phyloP scores from a whole-genome alignment of 1,140 invertebrate genomes.

The Zeugodacus cucurbitae region DNA sequence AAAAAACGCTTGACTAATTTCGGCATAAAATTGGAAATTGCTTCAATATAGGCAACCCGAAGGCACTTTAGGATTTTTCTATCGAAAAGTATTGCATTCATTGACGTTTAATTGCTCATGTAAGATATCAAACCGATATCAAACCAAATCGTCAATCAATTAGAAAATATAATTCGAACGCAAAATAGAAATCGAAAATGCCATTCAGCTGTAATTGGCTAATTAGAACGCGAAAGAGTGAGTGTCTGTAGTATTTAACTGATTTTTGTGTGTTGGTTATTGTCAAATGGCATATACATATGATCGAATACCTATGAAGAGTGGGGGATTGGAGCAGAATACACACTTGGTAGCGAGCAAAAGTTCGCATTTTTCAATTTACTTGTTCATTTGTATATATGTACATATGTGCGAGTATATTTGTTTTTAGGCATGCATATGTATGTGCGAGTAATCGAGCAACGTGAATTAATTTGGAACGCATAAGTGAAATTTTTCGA shows the following conservation, averaged over 20 bases:
- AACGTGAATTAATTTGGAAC: not conserved
- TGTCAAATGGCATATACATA: not conserved
- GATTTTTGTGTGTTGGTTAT: not conserved
- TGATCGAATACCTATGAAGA: too few species aligned
- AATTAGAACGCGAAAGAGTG: conserved; percentile 56
- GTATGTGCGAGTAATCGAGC: not conserved
- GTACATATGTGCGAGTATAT: not conserved
- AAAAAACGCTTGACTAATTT: too few species aligned
- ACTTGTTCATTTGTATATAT: not conserved
- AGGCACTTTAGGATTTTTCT: not conserved
- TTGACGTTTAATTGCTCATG: not conserved
- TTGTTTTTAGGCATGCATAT: too few species aligned
- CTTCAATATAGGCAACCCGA: not conserved
- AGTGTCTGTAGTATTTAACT: conserved; percentile 53
- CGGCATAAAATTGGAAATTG: too few species aligned
- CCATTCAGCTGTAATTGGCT: conserved; percentile 46
- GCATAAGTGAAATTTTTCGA: not conserved
- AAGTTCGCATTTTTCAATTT: not conserved
- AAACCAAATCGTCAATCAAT: not conserved
- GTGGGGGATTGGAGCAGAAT: too few species aligned
- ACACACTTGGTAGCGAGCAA: not conserved
- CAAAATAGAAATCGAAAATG: not conserved
- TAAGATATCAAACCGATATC: not conserved
- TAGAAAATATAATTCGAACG: not conserved
- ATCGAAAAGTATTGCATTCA: not conserved